Evolutionary conservation across 2,888 invertebrate species (phyloP).

Genomic region (Abrostola tripartita): DNA sequence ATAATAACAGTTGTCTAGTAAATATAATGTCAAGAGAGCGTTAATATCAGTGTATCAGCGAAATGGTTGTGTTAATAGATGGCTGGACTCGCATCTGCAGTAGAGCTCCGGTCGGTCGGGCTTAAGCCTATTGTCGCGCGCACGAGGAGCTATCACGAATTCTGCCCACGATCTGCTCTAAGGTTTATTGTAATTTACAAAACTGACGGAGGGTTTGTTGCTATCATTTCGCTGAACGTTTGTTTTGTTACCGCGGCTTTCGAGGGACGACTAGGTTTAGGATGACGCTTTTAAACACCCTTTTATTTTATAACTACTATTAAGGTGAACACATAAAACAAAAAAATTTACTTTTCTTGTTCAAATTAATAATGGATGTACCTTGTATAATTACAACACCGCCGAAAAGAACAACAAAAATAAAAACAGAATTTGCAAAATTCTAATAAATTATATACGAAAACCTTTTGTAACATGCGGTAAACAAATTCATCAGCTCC

Average conservation of each 20-base stretch:
- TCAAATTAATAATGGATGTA: constrained; percentile 30
- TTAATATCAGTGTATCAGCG: constrained; percentile 67
- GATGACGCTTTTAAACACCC: constrained; percentile 57
- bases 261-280: constrained; percentile 56
- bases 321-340: constrained; percentile 41
- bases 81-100: constrained; percentile 73
- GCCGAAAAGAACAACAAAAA: constrained; percentile 43
- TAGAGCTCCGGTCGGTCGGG: constrained; percentile 62
- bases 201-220: constrained; percentile 82
- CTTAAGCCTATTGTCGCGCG: constrained; percentile 81
- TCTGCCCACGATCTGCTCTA: constrained; percentile 81
- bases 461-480: constrained; percentile 60
- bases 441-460: constrained; percentile 49
- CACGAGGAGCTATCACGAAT: constrained; percentile 78
- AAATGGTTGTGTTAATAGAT: constrained; percentile 75
- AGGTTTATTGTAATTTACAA: constrained; percentile 87
- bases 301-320: constrained; percentile 40
- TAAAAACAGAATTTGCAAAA: constrained; percentile 44
- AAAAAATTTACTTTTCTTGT: constrained; percentile 28
- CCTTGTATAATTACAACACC: constrained; percentile 35
- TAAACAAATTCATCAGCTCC: constrained; percentile 65
- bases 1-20: constrained; percentile 44
- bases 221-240: constrained; percentile 77
- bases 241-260: constrained; percentile 73
- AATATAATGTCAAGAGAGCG: constrained; percentile 27